Evolutionary conservation across 1,140 invertebrate genomes (phyloP).

Genomic region (Drosophila biarmipes): DNA sequence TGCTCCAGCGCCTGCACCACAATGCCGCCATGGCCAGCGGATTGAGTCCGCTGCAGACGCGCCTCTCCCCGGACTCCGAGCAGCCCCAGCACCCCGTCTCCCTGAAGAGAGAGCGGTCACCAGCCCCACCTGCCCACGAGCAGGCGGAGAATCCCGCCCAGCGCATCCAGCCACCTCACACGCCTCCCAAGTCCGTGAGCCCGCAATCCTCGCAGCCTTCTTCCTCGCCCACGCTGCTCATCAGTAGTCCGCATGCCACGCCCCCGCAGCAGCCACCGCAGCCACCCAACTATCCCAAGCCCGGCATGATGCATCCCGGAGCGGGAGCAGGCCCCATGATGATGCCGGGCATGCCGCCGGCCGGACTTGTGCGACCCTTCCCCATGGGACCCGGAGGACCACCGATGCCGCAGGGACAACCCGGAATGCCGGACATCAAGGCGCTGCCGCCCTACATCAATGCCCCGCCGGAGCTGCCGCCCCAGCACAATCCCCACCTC

Average conservation of each 20-base stretch:
- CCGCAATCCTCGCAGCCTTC: slow-evolving; percentile 82
- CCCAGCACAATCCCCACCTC: slow-evolving; percentile 88
- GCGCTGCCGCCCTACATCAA: slow-evolving; percentile 86
- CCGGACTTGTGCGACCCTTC: slow-evolving; percentile 73
- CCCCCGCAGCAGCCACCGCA: slow-evolving; percentile 56
- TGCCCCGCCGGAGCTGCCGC: slow-evolving; percentile 87
- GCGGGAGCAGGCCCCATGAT: slow-evolving; percentile 57
- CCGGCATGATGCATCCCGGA: slow-evolving; percentile 48
- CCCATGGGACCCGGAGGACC: slow-evolving; percentile 72
- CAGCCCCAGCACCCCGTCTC: slow-evolving; percentile 40
- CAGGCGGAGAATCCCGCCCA: slow-evolving; percentile 77
- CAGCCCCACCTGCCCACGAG: slow-evolving; percentile 54
- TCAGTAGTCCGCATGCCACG: slow-evolving; percentile 73
- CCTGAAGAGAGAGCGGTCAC: slow-evolving; percentile 78
- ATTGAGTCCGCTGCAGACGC: slow-evolving; percentile 72
- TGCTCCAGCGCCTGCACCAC: slow-evolving; percentile 76
- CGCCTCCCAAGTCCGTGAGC: slow-evolving; percentile 84
- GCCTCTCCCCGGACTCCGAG: slow-evolving; percentile 70
- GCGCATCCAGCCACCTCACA: slow-evolving; percentile 79
- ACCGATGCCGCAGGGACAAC: slow-evolving; percentile 56
- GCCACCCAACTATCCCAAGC: slow-evolving; percentile 58
- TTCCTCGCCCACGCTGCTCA: slow-evolving; percentile 71
- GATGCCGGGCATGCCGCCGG: slow-evolving; percentile 78
- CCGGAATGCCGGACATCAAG: slow-evolving; percentile 79
- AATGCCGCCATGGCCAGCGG: slow-evolving; percentile 63